Percentiles rank a stretch among this genome's conserved stretches.
Evolutionary conservation across 1,140 invertebrate genomes (phyloP).

Genomic region (Oreohelix idahoensis): DNA sequence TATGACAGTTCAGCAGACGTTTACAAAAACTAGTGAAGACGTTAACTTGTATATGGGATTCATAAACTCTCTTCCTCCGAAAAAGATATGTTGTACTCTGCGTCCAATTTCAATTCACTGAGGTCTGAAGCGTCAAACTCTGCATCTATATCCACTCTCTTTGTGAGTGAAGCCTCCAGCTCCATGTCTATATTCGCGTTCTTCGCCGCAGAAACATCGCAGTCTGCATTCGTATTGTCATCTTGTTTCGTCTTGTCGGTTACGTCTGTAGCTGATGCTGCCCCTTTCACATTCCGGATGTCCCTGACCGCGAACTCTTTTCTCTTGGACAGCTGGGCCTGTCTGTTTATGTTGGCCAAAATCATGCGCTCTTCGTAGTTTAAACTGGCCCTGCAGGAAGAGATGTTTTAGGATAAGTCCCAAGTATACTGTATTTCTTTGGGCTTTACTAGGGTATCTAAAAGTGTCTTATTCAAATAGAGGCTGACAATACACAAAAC

Average conservation of each 20-base stretch:
- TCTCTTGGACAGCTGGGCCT: slow-evolving; percentile 27
- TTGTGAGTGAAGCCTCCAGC: neutral
- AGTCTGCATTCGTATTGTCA: neutral
- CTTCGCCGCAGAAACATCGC: neutral
- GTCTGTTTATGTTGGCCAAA: slow-evolving; percentile 33
- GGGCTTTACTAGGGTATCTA: no score
- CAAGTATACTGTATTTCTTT: no score
- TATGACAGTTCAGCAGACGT: no score
- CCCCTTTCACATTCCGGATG: slow-evolving; percentile 16
- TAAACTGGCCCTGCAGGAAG: slow-evolving; percentile 9
- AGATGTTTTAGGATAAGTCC: no score
- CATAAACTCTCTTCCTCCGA: neutral
- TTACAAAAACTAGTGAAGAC: no score
- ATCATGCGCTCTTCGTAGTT: slow-evolving; percentile 35
- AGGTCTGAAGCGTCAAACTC: neutral
- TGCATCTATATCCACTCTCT: neutral
- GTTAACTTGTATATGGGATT: neutral
- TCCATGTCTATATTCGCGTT: neutral
- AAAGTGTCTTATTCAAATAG: no score
- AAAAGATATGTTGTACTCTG: neutral
- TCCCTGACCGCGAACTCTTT: slow-evolving; percentile 33
- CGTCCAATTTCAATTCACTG: neutral
- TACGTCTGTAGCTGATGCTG: neutral
- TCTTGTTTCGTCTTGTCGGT: slow-evolving; percentile 7
- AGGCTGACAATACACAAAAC: no score